Evolutionary conservation across 2,888 invertebrate genomes (phyloP), one percentile per base, ranked within the genome.

Genomic region (Chrysotoxum bicinctum): DNA sequence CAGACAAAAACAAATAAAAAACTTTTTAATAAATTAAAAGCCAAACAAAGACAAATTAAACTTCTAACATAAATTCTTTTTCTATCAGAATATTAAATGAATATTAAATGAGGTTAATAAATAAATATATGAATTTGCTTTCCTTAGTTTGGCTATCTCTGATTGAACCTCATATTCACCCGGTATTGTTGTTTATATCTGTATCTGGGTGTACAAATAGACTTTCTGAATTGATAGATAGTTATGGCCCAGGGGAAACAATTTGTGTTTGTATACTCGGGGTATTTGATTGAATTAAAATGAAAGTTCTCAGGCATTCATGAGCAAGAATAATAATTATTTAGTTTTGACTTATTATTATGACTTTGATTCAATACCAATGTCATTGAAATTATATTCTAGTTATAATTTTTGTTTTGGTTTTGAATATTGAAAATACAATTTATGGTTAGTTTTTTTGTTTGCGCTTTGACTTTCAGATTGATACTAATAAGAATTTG

Each of bases 31-130:
- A 21, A 58, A 58, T 58, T 14, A 21, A 37, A 58, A 37, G 4
- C 26, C 12, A 60, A 40, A 40, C 9, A 43, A 9, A 62, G 26
- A 58, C 14, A 43, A 40, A 40, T 26, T 10, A 7, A 16, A 26
- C 26, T 21, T 8, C 10, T 26, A 43, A 23, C 21, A 62, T 16
- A 23, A 40, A 43, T 40, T 70, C 16, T n/a, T 54, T 43, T 54
- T 43, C 30, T 12, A 54, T 69, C 52, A 54, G 37, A 50, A n/a
- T n/a, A n/a, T n/a, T n/a, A 19, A 30, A 40, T 23, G 32, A 56
- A 70, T 16, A 40, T 32, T 58, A 70, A 70, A n/a, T 58, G 23
- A 58, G 43, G 58, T 58, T 70, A 58, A 56, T 70, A 21, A 43
- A 40, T 12, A 37, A 37, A 3, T 5, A 70, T 32, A 56, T 58